A percentile compares a stretch with the other conserved stretches of the same genome.
These are phyloP conservation scores for Dynastes hyllus DNA, from an alignment of 2,888 invertebrate species.

Conservation along the genomic window DNA sequence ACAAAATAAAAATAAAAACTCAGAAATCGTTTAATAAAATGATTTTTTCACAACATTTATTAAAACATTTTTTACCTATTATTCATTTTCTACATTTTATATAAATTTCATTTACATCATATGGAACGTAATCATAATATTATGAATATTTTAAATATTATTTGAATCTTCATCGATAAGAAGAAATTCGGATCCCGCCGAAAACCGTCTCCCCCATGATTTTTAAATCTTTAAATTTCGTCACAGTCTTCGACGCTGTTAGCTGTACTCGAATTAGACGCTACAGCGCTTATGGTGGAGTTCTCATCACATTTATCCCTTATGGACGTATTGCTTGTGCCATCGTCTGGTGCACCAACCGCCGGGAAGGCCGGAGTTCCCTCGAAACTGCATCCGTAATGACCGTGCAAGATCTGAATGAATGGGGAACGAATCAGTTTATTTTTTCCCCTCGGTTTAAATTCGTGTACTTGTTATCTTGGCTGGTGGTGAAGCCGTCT, in stretches of 20 bases:
- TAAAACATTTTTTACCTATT: constrained; percentile 68
- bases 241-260: constrained; percentile 70
- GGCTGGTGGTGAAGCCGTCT: constrained; percentile 68
- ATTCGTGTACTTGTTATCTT: constrained; percentile 79
- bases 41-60: constrained; percentile 71
- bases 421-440: constrained; percentile 81
- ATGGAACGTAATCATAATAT: constrained; percentile 61
- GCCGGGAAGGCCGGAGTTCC: constrained; percentile 64
- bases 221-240: too few relatives aligned
- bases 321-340: constrained; percentile 55
- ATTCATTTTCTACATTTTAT: constrained; percentile 68
- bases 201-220: constrained; percentile 92
- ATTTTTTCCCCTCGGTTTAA: too few relatives aligned
- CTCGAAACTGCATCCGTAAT: constrained; percentile 74
- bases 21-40: constrained; percentile 59
- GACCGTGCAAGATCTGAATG: constrained; percentile 70
- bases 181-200: constrained; percentile 72
- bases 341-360: constrained; percentile 59
- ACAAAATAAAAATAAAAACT: constrained; percentile 31
- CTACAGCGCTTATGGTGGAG: constrained; percentile 59
- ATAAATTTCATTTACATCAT: constrained; percentile 70
- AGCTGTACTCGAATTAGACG: constrained; percentile 9
- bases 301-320: constrained; percentile 59
- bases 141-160: constrained; percentile 68
- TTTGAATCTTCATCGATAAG: constrained; percentile 55